Conservation (phyloP, 2,888 invertebrate species). For the Sericinus montela region DNA sequence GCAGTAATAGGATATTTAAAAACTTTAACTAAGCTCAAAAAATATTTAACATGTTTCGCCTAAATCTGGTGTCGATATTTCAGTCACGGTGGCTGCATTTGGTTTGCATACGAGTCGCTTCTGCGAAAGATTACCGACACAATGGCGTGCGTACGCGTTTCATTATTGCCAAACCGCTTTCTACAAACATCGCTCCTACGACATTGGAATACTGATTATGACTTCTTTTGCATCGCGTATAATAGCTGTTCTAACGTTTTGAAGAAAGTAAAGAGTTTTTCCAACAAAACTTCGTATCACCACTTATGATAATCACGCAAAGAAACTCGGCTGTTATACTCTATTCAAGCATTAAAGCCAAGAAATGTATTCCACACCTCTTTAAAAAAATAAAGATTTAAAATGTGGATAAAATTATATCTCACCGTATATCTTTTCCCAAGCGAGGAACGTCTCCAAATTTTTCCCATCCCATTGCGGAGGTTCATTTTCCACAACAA, state of each 20-base stretch:
- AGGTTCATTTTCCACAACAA: conserved; percentile 80
- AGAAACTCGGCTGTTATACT: too few species aligned
- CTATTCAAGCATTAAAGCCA: too few species aligned
- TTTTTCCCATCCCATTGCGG: conserved; percentile 76
- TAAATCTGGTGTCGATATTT: conserved; percentile 38
- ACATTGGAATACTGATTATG: conserved; percentile 50
- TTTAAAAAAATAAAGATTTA: too few species aligned
- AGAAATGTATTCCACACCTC: too few species aligned
- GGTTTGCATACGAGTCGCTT: conserved; percentile 64
- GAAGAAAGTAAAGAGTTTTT: conserved; percentile 8
- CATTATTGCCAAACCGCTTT: conserved; percentile 75
- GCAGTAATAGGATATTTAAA: too few species aligned
- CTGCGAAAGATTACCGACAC: conserved; percentile 74
- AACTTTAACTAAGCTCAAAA: not conserved
- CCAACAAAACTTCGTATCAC: not conserved
- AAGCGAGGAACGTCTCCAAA: conserved; percentile 64
- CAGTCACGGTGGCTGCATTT: conserved; percentile 52
- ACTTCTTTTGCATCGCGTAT: conserved; percentile 13
- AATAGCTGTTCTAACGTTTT: conserved; percentile 31
- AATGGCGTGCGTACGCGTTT: conserved; percentile 63
- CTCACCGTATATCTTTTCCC: conserved; percentile 74
- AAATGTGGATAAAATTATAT: conserved; percentile 2
- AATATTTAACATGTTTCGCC: not conserved
- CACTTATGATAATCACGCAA: too few species aligned
- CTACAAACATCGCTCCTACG: conserved; percentile 60